phyloP scores from a whole-genome alignment of 2,888 invertebrate species.

The Rambutsinella grinnellia region DNA sequence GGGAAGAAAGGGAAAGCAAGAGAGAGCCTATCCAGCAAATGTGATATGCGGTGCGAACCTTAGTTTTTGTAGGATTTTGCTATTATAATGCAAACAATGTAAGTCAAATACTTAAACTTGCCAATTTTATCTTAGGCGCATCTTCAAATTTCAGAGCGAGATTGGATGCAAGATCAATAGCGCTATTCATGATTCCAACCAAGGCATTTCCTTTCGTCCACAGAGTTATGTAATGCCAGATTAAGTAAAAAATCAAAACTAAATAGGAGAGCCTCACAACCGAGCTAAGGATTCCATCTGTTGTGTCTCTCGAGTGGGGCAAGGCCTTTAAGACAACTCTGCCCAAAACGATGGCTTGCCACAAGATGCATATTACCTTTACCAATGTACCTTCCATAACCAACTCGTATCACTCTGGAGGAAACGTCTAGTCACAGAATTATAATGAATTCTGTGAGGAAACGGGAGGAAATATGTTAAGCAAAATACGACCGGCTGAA shows the following conservation, averaged over 20 bases:
- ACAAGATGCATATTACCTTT: constrained; percentile 17
- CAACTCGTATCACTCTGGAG: neutral
- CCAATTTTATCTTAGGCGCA: constrained; percentile 15
- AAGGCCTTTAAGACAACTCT: constrained; percentile 6
- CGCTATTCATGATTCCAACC: constrained; percentile 5
- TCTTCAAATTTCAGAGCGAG: constrained; percentile 6
- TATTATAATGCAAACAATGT: neutral
- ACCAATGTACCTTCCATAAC: neutral
- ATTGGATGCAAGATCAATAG: constrained; percentile 7
- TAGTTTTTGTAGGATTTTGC: no score
- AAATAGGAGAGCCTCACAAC: constrained; percentile 15
- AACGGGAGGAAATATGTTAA: constrained; percentile 25
- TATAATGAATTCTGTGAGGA: constrained; percentile 3
- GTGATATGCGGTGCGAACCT: no score
- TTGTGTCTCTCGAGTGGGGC: constrained; percentile 9
- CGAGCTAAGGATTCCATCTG: neutral
- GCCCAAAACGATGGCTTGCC: constrained; percentile 12
- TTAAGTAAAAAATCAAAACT: neutral
- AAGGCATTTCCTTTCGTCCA: constrained; percentile 6
- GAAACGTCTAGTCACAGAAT: neutral
- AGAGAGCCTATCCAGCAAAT: no score
- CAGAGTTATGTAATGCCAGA: neutral
- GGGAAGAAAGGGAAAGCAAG: no score
- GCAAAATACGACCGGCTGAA: neutral
- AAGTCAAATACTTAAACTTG: neutral